Percentiles rank a stretch among this genome's conserved stretches.
Conservation (phyloP, 2,797 vertebrate genomes). For the Crypturellus tataupa region DNA sequence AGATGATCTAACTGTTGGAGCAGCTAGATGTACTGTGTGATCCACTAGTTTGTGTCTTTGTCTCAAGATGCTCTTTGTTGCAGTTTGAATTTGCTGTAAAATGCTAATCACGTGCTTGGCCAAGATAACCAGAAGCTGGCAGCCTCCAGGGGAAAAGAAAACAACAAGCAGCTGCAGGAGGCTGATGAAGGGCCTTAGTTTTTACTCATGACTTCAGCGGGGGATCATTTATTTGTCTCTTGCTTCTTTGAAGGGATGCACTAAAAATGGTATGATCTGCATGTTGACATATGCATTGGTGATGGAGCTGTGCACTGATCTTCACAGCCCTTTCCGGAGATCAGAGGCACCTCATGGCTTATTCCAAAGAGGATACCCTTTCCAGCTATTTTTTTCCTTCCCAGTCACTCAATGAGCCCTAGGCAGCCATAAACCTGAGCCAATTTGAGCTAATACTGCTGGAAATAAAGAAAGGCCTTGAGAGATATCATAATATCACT, state of each 20-base stretch:
- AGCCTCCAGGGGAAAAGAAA: constrained; percentile 48
- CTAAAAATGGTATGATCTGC: constrained; percentile 12
- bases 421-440: not conserved
- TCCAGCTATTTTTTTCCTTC: not conserved
- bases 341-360: not conserved
- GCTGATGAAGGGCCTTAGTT: constrained; percentile 70
- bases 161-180: constrained; percentile 68
- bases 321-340: not conserved
- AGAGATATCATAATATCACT: not conserved
- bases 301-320: not conserved
- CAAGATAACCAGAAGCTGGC: constrained; percentile 53
- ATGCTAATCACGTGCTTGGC: constrained; percentile 52
- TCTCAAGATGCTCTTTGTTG: constrained; percentile 48
- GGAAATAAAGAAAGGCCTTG: not conserved
- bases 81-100: constrained; percentile 39
- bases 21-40: not conserved
- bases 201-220: constrained; percentile 50
- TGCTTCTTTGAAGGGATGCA: not conserved
- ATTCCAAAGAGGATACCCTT: not conserved
- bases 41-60: not conserved
- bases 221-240: constrained; percentile 49
- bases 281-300: not conserved
- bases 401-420: rapidly evolving
- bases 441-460: not conserved
- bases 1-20: not conserved